phyloP scores from a whole-genome alignment of 2,888 invertebrate genomes.

The Ceramica pisi region DNA sequence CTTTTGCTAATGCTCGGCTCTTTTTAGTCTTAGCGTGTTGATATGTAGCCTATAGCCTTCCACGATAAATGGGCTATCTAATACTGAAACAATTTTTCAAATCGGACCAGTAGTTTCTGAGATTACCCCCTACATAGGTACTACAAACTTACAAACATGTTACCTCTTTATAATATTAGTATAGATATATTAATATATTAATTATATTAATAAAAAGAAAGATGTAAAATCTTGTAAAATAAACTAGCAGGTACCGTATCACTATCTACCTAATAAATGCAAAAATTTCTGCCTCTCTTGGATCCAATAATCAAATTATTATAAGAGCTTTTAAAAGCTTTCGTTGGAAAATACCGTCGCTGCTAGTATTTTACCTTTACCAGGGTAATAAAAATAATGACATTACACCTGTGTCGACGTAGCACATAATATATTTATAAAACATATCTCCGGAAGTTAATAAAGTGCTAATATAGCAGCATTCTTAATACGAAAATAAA shows the following conservation, averaged over 20 bases:
- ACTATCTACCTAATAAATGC: background rate
- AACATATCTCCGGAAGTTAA: background rate
- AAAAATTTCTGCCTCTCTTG: background rate
- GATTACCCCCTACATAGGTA: no score
- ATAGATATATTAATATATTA: no score
- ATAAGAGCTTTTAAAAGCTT: slow-evolving; percentile 17
- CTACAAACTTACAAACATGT: no score
- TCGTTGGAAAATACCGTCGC: background rate
- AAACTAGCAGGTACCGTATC: background rate
- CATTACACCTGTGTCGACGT: slow-evolving; percentile 25
- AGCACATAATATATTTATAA: slow-evolving; percentile 1
- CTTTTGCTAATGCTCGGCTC: no score
- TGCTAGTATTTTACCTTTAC: slow-evolving; percentile 12
- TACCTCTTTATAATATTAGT: no score
- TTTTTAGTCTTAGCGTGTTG: no score
- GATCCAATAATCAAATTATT: slow-evolving; percentile 17
- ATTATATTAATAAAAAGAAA: no score
- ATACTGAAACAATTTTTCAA: no score
- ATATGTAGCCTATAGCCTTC: no score
- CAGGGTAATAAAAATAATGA: slow-evolving; percentile 4
- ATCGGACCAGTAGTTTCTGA: no score
- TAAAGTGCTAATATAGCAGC: background rate
- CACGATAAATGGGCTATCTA: no score
- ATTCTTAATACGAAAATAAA: background rate
- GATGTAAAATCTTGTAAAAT: background rate